These are phyloP conservation scores for Corythornis cristatus DNA, from an alignment of 2,113 vertebrate species.

Conservation along the genomic window DNA sequence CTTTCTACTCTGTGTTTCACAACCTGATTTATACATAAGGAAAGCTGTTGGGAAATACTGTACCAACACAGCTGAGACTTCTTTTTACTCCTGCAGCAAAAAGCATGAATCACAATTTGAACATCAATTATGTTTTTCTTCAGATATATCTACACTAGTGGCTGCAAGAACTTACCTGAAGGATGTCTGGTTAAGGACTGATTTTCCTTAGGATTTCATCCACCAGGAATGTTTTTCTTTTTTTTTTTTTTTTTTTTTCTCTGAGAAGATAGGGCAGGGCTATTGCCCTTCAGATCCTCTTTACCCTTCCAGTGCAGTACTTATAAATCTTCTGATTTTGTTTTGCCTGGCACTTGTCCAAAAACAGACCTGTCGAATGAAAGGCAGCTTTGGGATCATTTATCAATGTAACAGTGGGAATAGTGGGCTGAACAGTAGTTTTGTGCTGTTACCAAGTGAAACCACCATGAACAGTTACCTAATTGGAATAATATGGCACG, in stretches of 20 bases:
- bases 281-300: constrained; percentile 65
- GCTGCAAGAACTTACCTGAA: not conserved
- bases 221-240: not conserved
- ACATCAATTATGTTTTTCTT: not conserved
- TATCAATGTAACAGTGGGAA: constrained; percentile 81
- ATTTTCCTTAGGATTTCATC: not conserved
- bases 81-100: not conserved
- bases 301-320: constrained; percentile 57
- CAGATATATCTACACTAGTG: not conserved
- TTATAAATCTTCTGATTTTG: constrained; percentile 79
- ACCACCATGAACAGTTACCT: constrained; percentile 73
- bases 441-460: constrained; percentile 70
- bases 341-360: constrained; percentile 81
- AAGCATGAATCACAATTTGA: not conserved
- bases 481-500: constrained; percentile 82
- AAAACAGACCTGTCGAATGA: constrained; percentile 74
- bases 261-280: constrained; percentile 17
- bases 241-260: not conserved
- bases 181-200: not conserved
- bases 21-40: not conserved
- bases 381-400: constrained; percentile 77
- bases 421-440: constrained; percentile 77
- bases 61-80: not conserved
- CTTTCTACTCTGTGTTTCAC: not conserved
- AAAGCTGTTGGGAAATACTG: not conserved